These are phyloP conservation scores for Callosobruchus maculatus DNA, from an alignment of 2,888 invertebrate species.

Conservation along the genomic window DNA sequence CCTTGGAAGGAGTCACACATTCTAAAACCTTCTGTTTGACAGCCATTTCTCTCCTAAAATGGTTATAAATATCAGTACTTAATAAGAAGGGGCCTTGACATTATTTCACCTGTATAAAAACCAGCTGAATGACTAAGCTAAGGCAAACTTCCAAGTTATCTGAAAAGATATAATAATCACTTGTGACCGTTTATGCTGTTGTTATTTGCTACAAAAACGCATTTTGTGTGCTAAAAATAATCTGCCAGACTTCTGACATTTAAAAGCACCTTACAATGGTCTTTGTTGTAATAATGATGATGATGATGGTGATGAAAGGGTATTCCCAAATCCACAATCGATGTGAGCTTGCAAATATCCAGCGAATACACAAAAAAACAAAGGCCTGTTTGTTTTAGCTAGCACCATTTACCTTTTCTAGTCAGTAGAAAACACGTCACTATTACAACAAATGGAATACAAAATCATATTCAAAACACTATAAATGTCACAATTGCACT, in stretches of 20 bases:
- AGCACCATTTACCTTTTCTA: not conserved
- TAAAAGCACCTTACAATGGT: not conserved
- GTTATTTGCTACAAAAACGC: not conserved
- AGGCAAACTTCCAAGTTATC: not conserved
- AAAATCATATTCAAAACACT: not conserved
- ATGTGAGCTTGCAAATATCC: not conserved
- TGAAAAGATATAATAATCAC: not conserved
- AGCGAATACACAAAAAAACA: not conserved
- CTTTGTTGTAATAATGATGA: not conserved
- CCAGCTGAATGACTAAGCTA: not conserved
- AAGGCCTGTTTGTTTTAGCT: not conserved
- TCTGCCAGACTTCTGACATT: not conserved
- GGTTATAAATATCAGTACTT: not conserved
- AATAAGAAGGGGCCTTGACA: not conserved
- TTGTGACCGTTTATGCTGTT: not conserved
- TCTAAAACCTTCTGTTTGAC: slow-evolving; percentile 59
- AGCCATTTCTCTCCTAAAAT: slow-evolving; percentile 47
- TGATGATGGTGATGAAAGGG: not conserved
- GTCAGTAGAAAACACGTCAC: not conserved
- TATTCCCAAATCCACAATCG: not conserved
- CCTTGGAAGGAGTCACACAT: slow-evolving; percentile 49
- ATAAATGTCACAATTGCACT: not conserved
- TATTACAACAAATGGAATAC: not conserved
- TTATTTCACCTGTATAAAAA: not conserved
- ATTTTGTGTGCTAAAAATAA: not conserved